Evolutionary conservation across 2,797 vertebrate species (phyloP).

Genomic region (Phataginus tricuspis): DNA sequence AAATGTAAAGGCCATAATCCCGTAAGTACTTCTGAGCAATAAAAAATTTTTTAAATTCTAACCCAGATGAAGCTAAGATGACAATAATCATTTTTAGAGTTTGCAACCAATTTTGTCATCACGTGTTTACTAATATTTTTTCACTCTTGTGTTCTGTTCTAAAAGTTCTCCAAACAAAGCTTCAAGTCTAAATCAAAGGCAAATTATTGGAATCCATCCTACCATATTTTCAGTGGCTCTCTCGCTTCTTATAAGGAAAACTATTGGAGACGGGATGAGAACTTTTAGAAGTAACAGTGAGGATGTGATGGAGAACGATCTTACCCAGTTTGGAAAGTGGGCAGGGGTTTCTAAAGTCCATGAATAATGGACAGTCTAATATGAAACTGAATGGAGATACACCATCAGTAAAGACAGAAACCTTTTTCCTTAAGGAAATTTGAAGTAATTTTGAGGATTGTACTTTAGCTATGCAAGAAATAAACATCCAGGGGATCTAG

Average conservation of each 20-base stretch:
- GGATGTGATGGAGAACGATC: background rate
- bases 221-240: background rate
- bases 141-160: background rate
- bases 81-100: constrained; percentile 6
- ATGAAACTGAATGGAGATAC: background rate
- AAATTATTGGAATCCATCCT: background rate
- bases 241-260: constrained; percentile 2
- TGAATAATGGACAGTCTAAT: background rate
- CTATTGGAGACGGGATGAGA: background rate
- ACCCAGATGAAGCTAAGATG: background rate
- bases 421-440: background rate
- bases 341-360: background rate
- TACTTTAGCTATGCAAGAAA: background rate
- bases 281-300: background rate
- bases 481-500: background rate
- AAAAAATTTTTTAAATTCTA: background rate
- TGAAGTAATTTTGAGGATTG: constrained; percentile 35
- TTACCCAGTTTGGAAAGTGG: background rate
- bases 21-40: constrained; percentile 22
- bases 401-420: background rate
- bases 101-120: background rate
- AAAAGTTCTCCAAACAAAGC: constrained; percentile 45
- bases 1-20: constrained; percentile 51
- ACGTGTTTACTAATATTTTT: background rate
- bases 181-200: constrained; percentile 21